These are phyloP conservation scores for Novumbra hubbsi DNA, from an alignment of 2,797 vertebrate genomes.

Conservation along the genomic window DNA sequence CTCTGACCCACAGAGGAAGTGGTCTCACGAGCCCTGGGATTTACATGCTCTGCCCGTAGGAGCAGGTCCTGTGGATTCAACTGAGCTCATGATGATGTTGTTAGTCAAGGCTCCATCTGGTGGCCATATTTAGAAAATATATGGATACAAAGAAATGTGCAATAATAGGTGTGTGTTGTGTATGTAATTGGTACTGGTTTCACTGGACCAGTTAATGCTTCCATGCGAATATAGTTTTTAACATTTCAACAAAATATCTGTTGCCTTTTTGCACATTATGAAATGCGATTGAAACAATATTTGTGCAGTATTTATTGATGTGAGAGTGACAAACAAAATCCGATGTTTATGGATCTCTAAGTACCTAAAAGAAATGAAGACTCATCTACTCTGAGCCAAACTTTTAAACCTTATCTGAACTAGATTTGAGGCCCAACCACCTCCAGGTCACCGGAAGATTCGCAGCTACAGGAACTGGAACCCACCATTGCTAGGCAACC, in stretches of 20 bases:
- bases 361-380: background rate
- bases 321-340: no score
- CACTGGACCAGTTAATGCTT: background rate
- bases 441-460: constrained; percentile 63
- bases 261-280: no score
- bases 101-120: constrained; percentile 13
- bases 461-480: constrained; percentile 90
- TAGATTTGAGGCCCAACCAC: constrained; percentile 78
- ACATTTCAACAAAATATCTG: no score
- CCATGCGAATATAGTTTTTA: background rate
- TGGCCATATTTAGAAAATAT: constrained; percentile 6
- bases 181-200: background rate
- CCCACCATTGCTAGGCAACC: constrained; percentile 89
- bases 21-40: constrained; percentile 1
- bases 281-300: no score
- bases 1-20: constrained; percentile 3
- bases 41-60: constrained; percentile 3
- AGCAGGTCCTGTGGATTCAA: background rate
- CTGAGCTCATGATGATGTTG: background rate
- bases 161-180: background rate
- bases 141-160: background rate
- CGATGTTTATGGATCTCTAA: no score
- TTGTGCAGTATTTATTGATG: no score
- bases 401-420: background rate
- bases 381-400: background rate